Evolutionary conservation across 2,888 invertebrate genomes (phyloP).

Genomic region (Drosophila gaucha): DNA sequence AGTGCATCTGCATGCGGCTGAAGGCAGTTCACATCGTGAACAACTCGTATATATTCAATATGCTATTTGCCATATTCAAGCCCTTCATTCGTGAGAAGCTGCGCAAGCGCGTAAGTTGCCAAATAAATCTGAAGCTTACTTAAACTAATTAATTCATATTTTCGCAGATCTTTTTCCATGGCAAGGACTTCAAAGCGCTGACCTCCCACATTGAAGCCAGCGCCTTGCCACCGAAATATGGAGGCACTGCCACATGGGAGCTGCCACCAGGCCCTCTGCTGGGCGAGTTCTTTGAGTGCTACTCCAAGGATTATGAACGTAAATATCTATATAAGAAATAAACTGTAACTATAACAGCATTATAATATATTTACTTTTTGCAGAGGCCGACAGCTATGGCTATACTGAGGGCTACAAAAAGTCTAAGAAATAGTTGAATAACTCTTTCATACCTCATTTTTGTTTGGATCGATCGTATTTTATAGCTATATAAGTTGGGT

Average conservation of each 20-base stretch:
- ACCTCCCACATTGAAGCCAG: slow-evolving; percentile 87
- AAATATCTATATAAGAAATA: slow-evolving; percentile 69
- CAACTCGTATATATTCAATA: slow-evolving; percentile 94
- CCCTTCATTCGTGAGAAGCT: slow-evolving; percentile 94
- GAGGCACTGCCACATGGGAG: slow-evolving; percentile 87
- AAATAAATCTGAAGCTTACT: too few relatives aligned
- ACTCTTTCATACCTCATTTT: slow-evolving; percentile 31
- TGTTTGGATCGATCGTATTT: slow-evolving; percentile 57
- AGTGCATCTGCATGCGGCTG: slow-evolving; percentile 92
- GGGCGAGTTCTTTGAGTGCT: slow-evolving; percentile 88
- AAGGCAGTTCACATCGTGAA: slow-evolving; percentile 95
- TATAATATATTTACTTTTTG: background rate
- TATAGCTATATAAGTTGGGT: slow-evolving; percentile 67
- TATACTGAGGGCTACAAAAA: slow-evolving; percentile 85
- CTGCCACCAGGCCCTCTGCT: slow-evolving; percentile 88
- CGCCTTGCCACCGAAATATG: slow-evolving; percentile 88
- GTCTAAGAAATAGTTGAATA: slow-evolving; percentile 61
- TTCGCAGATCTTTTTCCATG: slow-evolving; percentile 89
- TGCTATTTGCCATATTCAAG: slow-evolving; percentile 93
- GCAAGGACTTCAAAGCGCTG: slow-evolving; percentile 88
- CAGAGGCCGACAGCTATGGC: slow-evolving; percentile 87
- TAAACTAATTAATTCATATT: background rate
- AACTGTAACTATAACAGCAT: background rate
- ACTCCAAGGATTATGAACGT: slow-evolving; percentile 89
- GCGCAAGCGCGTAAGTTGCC: slow-evolving; percentile 88